A percentile compares a stretch with the other conserved stretches of the same genome.
Conservation (phyloP, 92 coral and sea anemone species). For the Paragorgia papillata region DNA sequence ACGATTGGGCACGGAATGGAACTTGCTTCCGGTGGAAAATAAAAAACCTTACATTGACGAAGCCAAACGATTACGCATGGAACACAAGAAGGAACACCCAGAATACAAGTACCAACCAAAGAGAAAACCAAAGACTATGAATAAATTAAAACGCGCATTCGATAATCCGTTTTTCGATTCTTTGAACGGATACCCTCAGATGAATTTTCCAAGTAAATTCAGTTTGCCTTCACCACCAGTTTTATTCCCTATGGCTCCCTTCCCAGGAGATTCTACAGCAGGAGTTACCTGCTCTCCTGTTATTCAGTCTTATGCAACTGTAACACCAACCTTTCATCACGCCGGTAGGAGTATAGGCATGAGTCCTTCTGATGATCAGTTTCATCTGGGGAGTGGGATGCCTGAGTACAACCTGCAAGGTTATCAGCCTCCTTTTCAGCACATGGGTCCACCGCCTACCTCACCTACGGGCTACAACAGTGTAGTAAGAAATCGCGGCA, state of each 20-base stretch:
- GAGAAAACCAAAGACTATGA: constrained; percentile 81
- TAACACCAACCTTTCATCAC: constrained; percentile 1
- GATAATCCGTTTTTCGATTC: constrained; percentile 63
- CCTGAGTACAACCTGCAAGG: not conserved
- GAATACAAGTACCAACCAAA: constrained; percentile 98
- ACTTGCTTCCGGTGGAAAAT: constrained; percentile 80
- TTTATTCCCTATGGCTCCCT: constrained; percentile 20
- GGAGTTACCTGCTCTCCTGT: not conserved
- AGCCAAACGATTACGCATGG: constrained; percentile 86
- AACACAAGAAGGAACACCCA: constrained; percentile 96
- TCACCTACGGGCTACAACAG: not conserved
- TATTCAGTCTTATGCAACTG: not conserved
- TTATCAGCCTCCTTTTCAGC: not conserved
- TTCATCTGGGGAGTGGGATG: not conserved
- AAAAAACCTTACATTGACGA: constrained; percentile 97
- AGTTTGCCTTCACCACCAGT: constrained; percentile 67
- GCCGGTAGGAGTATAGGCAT: not conserved
- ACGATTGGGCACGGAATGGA: constrained; percentile 96
- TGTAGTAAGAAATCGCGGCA: not conserved
- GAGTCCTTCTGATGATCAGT: not conserved
- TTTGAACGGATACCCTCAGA: constrained; percentile 69
- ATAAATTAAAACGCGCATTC: constrained; percentile 80
- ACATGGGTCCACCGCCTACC: not conserved
- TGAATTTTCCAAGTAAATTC: constrained; percentile 55
- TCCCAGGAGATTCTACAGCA: constrained; percentile 1